phyloP scores from a whole-genome alignment of 2,797 vertebrate species.

The Dipus sagitta region DNA sequence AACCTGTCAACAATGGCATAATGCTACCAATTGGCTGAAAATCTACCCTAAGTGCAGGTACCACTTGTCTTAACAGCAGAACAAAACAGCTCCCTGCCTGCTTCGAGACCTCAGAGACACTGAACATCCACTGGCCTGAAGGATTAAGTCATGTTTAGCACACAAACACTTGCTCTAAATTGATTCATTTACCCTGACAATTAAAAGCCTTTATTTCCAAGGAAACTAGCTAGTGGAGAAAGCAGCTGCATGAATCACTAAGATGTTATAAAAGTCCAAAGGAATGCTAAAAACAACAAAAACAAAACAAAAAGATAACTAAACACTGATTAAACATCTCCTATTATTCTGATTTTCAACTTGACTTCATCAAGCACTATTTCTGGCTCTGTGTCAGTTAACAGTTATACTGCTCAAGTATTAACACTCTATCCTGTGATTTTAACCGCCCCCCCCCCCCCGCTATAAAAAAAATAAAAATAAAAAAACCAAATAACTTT shows the following conservation, averaged over 20 bases:
- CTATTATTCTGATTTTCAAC: conserved; percentile 6
- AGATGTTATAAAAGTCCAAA: conserved; percentile 20
- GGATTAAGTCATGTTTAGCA: conserved; percentile 64
- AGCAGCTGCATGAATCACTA: conserved; percentile 14
- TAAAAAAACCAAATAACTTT: conserved; percentile 6
- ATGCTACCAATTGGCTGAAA: background rate
- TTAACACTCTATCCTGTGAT: conserved; percentile 57
- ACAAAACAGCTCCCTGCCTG: conserved; percentile 4
- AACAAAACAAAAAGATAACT: conserved; percentile 8
- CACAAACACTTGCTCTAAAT: conserved; percentile 51
- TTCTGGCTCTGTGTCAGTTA: conserved; percentile 36
- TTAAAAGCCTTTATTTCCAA: conserved; percentile 49
- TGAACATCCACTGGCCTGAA: conserved; percentile 62
- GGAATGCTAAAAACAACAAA: background rate
- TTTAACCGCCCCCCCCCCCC: background rate
- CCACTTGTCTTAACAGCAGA: conserved; percentile 36
- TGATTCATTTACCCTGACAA: conserved; percentile 59
- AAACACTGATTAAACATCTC: background rate
- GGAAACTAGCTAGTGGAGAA: conserved; percentile 42
- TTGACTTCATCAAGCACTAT: background rate
- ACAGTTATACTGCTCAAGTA: conserved; percentile 54
- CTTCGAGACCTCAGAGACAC: background rate
- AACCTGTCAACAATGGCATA: background rate
- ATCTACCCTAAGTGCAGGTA: background rate
- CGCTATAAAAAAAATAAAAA: conserved; percentile 51